phyloP scores from a whole-genome alignment of 2,797 vertebrate genomes.

The Lateolabrax maculatus region DNA sequence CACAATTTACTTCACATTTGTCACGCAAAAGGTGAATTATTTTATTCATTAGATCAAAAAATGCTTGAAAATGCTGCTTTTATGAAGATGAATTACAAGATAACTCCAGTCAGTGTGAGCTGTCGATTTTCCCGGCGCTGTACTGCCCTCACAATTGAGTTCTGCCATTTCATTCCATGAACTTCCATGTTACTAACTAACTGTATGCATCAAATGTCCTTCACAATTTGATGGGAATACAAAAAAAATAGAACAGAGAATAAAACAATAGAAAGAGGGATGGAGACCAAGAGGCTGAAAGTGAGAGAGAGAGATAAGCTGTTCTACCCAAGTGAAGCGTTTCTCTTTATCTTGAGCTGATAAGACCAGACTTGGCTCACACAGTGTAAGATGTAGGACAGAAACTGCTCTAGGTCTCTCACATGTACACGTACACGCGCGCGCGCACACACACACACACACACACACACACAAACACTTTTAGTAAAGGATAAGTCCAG shows the following conservation, averaged over 20 bases:
- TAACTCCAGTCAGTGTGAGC: no score
- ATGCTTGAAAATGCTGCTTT: no score
- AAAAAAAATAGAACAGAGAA: not conserved
- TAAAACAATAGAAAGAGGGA: not conserved
- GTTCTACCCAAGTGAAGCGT: not conserved
- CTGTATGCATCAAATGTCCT: not conserved
- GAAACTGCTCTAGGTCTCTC: conserved; percentile 43
- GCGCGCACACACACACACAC: conserved; percentile 1
- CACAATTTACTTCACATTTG: no score
- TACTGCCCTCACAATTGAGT: no score
- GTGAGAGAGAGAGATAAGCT: not conserved
- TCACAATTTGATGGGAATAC: conserved; percentile 6
- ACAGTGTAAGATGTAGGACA: conserved; percentile 43
- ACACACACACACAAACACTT: conserved; percentile 15
- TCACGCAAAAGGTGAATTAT: no score
- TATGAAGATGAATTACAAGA: no score
- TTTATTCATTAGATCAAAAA: no score
- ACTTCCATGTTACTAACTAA: no score
- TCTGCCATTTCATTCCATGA: no score
- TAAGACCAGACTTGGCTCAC: conserved; percentile 44
- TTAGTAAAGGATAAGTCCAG: not conserved
- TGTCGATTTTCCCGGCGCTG: no score
- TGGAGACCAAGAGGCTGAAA: not conserved
- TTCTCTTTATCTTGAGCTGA: conserved; percentile 53
- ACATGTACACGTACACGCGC: no score